These are phyloP conservation scores for Festucalex cinctus DNA, from an alignment of 2,113 vertebrate genomes.

Conservation along the genomic window DNA sequence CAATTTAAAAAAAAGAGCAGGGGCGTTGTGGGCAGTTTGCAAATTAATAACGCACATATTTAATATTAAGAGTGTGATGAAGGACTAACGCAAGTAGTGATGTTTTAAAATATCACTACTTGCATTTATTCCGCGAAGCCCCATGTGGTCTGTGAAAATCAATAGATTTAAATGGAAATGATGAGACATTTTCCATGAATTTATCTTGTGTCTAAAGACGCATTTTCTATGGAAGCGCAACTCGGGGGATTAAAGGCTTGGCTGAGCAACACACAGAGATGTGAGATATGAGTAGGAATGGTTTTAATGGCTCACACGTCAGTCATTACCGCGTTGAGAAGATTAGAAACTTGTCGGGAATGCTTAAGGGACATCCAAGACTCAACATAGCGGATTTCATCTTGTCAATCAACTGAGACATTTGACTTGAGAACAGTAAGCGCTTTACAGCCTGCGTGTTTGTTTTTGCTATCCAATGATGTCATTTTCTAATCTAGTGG, in stretches of 20 bases:
- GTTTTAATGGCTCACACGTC: neutral
- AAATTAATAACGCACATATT: constrained; percentile 8
- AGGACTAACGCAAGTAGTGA: neutral
- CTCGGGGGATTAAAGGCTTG: neutral
- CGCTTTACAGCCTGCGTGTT: neutral
- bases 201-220: too few species aligned
- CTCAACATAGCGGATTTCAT: neutral
- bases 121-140: neutral
- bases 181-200: neutral
- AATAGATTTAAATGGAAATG: neutral
- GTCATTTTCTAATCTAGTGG: too few species aligned
- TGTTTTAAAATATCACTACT: neutral
- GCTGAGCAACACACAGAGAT: neutral
- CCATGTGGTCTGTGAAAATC: neutral
- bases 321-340: neutral
- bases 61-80: neutral
- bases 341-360: constrained; percentile 5
- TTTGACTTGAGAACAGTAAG: neutral
- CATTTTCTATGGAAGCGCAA: neutral
- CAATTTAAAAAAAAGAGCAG: constrained; percentile 12
- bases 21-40: neutral
- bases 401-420: neutral
- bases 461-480: neutral
- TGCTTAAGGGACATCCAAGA: neutral
- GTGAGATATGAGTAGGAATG: neutral